These are phyloP conservation scores for Sclerurus mexicanus DNA, from an alignment of 2,113 vertebrate species.

Conservation along the genomic window DNA sequence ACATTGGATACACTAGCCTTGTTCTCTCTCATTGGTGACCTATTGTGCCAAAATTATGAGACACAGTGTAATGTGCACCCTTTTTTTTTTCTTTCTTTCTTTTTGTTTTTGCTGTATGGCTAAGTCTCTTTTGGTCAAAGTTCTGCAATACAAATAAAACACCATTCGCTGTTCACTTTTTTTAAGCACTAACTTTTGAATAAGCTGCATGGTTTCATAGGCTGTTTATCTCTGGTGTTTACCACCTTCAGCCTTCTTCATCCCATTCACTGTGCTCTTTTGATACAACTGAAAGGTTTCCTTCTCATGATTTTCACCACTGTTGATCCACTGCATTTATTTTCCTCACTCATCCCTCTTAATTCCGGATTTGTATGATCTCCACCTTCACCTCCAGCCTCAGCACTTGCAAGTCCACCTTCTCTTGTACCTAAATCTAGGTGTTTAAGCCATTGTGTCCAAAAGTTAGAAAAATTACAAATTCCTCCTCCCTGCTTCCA, in stretches of 20 bases:
- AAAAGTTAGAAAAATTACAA: background rate
- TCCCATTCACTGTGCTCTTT: background rate
- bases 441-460: background rate
- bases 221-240: background rate
- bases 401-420: background rate
- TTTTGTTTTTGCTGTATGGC: background rate
- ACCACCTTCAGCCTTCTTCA: background rate
- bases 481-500: background rate
- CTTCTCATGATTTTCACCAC: background rate
- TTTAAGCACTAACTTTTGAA: background rate
- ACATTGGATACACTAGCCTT: accelerated
- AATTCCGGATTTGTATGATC: background rate
- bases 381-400: background rate
- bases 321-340: background rate
- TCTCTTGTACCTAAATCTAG: background rate
- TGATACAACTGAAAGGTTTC: background rate
- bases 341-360: background rate
- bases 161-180: background rate
- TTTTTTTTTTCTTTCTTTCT: background rate
- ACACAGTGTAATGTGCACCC: accelerated
- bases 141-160: background rate
- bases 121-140: background rate
- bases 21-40: background rate
- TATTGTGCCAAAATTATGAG: accelerated
- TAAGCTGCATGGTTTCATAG: background rate